Base-by-base conservation (phyloP, 2,113 vertebrate genomes). In the Catharus bicknelli region DNA sequence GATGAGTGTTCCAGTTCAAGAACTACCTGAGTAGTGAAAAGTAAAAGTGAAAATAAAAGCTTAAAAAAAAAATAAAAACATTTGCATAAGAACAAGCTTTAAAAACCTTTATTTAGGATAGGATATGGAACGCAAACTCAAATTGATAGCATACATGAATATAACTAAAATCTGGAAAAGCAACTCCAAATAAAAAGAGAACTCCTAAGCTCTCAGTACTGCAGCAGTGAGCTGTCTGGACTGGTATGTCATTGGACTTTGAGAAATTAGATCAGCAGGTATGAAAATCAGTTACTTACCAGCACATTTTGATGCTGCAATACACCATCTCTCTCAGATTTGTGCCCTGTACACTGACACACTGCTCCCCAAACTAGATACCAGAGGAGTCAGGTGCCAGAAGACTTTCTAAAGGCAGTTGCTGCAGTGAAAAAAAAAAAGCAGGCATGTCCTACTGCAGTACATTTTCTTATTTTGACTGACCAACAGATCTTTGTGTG, bases 251-350 rank as follows among this genome's bases (percentile, higher is more conserved):
- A 62, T 83, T 95, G 95, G 95, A 96, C 92, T 96, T 96, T 6
- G 95, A 95, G 93, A 96, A 96, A 95, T 96, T 94, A 96, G 85
- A 90, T 86, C 79, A 83, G 95, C 95, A 95, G 95, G 92, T 88
- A 80, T 40, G 75, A 86, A 90, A 91, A 83, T 0, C 0, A 80
- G 47, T 62, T 95, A 95, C 95, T 96, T 95, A 96, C 94, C 95
- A 69, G 75, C 7, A 66, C 58, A 66, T 73, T 90, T 58, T 66
- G 90, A 77, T 74, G 88, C 45, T 90, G 79, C 55, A 80, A 66
- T 53, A 27, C 5, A 86, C 70, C 59, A 94, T 50, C 64, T 54
- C 29, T 58, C 29, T 84, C 78, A 59, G 64, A 55, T 66, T 74
- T 81, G 62, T 75, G 83, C 57, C 73, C 74, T 91, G 74, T 64